phyloP scores from a whole-genome alignment of 2,888 invertebrate species.

The Bellardia bayeri region DNA sequence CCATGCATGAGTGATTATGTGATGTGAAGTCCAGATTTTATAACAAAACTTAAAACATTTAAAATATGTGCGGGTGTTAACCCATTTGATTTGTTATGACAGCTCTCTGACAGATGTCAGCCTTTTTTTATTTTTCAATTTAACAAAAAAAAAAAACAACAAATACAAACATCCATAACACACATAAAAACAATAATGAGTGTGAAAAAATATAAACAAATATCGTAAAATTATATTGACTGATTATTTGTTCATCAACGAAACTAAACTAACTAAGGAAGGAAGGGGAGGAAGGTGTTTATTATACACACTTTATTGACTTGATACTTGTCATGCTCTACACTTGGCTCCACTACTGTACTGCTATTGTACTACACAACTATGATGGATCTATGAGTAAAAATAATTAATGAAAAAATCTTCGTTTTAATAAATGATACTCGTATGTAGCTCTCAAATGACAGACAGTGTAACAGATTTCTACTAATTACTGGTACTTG shows the following conservation, averaged over 20 bases:
- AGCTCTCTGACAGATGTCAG: slow-evolving; percentile 75
- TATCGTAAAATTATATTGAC: slow-evolving; percentile 47
- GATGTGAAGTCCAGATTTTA: background rate
- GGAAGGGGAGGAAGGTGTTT: slow-evolving; percentile 30
- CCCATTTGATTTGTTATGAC: slow-evolving; percentile 77
- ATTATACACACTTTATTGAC: slow-evolving; percentile 36
- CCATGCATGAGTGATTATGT: slow-evolving; percentile 15
- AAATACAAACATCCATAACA: slow-evolving; percentile 22
- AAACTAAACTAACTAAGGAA: background rate
- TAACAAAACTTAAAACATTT: slow-evolving; percentile 1
- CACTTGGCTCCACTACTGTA: background rate
- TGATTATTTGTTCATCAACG: slow-evolving; percentile 11
- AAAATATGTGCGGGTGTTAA: slow-evolving; percentile 65
- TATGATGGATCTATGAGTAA: slow-evolving; percentile 20
- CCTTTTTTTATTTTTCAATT: slow-evolving; percentile 51
- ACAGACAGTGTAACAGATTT: slow-evolving; percentile 47
- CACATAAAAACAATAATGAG: slow-evolving; percentile 33
- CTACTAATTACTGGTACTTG: slow-evolving; percentile 50
- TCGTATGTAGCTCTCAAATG: background rate
- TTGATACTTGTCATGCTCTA: slow-evolving; percentile 3
- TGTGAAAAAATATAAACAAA: slow-evolving; percentile 50
- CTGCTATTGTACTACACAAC: background rate
- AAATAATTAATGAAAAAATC: slow-evolving; percentile 10
- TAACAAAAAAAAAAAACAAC: slow-evolving; percentile 43
- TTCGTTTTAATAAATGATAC: slow-evolving; percentile 12